A percentile compares a stretch with the other conserved stretches of the same genome.
Conservation (phyloP, 1,140 invertebrate genomes). For the Drosophila punjabiensis region DNA sequence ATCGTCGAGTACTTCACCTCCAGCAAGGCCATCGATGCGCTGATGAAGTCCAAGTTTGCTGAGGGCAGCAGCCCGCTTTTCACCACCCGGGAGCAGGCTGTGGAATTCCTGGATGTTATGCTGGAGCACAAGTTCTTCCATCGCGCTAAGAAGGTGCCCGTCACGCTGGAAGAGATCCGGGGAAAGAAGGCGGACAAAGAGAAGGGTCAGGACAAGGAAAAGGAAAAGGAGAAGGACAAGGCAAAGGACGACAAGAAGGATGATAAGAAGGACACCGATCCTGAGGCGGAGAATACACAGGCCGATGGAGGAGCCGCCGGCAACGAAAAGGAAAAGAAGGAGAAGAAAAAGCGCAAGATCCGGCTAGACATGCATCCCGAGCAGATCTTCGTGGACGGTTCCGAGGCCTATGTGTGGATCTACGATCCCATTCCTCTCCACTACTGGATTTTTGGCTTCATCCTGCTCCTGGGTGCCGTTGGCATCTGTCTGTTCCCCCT, state of each 20-base stretch:
- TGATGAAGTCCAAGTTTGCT: constrained; percentile 97
- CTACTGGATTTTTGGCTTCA: constrained; percentile 97
- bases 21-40: constrained; percentile 94
- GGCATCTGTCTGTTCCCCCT: constrained; percentile 98
- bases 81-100: constrained; percentile 91
- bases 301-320: constrained; percentile 51
- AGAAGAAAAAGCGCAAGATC: constrained; percentile 89
- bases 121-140: constrained; percentile 97
- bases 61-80: constrained; percentile 92
- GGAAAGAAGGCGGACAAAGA: constrained; percentile 79
- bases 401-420: constrained; percentile 99
- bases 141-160: constrained; percentile 95
- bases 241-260: constrained; percentile 82
- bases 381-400: constrained; percentile 96
- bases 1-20: constrained; percentile 98
- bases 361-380: constrained; percentile 98
- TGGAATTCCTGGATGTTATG: constrained; percentile 94
- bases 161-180: constrained; percentile 90
- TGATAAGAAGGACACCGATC: constrained; percentile 54
- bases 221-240: constrained; percentile 85
- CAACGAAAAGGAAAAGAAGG: constrained; percentile 83
- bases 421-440: constrained; percentile 99
- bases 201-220: constrained; percentile 48
- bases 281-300: constrained; percentile 48
- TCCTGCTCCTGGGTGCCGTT: constrained; percentile 96